Evolutionary conservation across 1,140 invertebrate genomes (phyloP).

Genomic region (Lerema accius): DNA sequence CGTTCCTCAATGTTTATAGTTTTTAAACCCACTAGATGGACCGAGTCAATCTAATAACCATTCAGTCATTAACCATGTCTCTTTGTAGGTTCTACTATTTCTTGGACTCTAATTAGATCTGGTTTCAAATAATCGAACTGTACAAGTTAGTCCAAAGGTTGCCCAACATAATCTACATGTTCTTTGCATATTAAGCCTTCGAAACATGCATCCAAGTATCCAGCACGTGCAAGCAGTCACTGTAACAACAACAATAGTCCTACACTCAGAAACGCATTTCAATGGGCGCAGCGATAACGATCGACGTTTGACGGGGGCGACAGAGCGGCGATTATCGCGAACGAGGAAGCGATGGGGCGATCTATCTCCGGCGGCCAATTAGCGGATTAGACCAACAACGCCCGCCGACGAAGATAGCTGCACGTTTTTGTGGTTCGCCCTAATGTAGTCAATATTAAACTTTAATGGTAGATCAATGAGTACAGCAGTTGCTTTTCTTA

Average conservation of each 20-base stretch:
- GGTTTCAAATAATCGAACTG: no score
- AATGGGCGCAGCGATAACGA: conserved; percentile 66
- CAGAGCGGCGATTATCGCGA: conserved; percentile 63
- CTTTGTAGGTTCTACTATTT: no score
- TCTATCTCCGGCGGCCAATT: conserved; percentile 78
- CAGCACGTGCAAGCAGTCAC: conserved; percentile 5
- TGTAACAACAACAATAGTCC: conserved; percentile 43
- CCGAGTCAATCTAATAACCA: no score
- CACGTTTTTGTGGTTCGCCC: conserved; percentile 59
- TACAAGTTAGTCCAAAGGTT: no score
- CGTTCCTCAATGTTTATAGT: no score
- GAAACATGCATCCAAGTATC: background rate
- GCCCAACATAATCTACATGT: conserved; percentile 5
- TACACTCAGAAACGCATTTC: conserved; percentile 67
- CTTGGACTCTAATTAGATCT: no score
- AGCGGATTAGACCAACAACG: conserved; percentile 76
- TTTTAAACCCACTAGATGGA: no score
- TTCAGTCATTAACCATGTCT: no score
- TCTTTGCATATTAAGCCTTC: background rate
- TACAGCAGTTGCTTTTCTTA: no score
- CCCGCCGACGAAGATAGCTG: conserved; percentile 55
- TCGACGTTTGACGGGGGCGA: conserved; percentile 72
- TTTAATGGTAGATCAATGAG: conserved; percentile 1
- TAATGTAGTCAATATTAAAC: conserved; percentile 18
- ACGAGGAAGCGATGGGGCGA: conserved; percentile 73